A percentile compares a stretch with the other conserved stretches of the same genome.
phyloP scores from a whole-genome alignment of 2,797 vertebrate species.

The Chrosomus eos region DNA sequence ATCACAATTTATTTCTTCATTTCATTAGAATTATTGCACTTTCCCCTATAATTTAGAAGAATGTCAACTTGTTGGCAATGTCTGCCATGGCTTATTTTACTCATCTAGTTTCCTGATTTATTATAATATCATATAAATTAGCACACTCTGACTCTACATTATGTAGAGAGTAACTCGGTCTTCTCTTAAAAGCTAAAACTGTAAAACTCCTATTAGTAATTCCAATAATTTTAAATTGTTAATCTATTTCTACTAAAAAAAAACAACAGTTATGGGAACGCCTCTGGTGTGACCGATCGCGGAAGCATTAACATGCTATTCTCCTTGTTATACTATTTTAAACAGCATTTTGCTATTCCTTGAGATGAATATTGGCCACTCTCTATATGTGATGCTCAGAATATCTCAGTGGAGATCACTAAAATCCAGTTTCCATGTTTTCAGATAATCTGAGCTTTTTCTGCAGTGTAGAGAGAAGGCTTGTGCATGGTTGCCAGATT shows the following conservation, averaged over 20 bases:
- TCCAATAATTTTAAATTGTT: too few species aligned
- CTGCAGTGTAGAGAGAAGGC: too few species aligned
- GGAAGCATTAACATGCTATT: too few species aligned
- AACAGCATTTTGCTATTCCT: neutral
- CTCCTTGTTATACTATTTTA: neutral
- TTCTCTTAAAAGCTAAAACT: neutral
- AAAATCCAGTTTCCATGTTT: neutral
- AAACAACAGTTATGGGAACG: too few species aligned
- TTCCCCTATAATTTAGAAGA: too few species aligned
- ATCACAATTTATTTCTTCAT: neutral
- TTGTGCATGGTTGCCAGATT: too few species aligned
- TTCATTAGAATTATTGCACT: neutral
- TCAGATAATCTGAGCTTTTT: too few species aligned
- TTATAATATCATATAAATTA: neutral
- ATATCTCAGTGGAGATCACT: too few species aligned
- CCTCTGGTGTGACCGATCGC: constrained; percentile 20
- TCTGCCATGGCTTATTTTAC: neutral
- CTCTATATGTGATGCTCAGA: neutral
- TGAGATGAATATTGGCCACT: neutral
- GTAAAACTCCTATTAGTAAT: neutral
- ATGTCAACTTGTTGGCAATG: neutral
- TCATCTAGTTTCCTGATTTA: neutral
- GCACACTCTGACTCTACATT: neutral
- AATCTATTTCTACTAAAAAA: too few species aligned
- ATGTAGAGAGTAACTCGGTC: neutral